Conservation (phyloP, 2,888 invertebrate species). For the Eupithecia insigniata region DNA sequence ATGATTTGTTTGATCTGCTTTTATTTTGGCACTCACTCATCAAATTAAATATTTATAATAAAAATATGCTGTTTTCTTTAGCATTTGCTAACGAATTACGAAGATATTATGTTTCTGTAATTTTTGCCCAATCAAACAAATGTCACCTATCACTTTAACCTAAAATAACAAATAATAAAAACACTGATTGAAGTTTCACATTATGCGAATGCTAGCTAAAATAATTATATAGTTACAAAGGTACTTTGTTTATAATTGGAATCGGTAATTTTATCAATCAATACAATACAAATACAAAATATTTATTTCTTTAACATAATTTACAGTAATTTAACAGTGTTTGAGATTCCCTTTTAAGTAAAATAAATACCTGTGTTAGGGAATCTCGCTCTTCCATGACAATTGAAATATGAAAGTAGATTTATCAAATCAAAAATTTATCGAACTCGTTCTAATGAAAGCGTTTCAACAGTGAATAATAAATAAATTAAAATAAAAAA, state of each 20-base stretch:
- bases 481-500: constrained; percentile 15
- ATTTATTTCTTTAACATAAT: no score
- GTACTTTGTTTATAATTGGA: not conserved
- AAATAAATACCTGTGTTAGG: no score
- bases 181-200: not conserved
- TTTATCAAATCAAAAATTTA: no score
- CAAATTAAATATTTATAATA: not conserved
- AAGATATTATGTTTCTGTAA: not conserved
- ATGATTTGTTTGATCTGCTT: not conserved
- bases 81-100: no score
- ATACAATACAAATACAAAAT: no score
- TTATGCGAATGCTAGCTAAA: not conserved
- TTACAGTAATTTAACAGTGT: no score
- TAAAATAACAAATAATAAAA: not conserved
- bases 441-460: not conserved
- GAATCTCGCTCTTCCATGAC: no score
- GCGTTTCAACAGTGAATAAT: constrained; percentile 27
- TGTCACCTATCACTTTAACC: not conserved
- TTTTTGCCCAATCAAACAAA: not conserved
- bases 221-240: not conserved
- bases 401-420: no score
- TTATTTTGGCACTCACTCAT: not conserved
- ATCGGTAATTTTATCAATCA: no score
- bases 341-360: no score
- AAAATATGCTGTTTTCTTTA: not conserved